Conservation (phyloP, 37 sponge, comb jelly and placozoan genomes). For the Amphimedon queenslandica region DNA sequence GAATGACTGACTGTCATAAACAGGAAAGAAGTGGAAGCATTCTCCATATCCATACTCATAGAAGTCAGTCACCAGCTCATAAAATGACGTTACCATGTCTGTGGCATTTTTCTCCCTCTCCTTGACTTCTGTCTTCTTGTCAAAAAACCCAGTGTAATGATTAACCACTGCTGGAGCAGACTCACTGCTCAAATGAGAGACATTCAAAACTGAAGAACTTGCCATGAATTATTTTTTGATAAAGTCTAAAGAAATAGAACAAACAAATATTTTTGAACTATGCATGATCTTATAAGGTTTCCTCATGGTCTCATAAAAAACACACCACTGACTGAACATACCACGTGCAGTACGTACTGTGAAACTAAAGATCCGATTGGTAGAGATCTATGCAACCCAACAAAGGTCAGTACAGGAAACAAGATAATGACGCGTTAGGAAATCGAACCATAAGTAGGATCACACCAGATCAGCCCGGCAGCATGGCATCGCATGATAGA, state of each 20-base stretch:
- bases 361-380: neutral
- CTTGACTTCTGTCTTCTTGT: slow-evolving; percentile 3
- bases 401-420: too few relatives aligned
- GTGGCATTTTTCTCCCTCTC: slow-evolving; percentile 19
- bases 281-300: too few relatives aligned
- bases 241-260: too few relatives aligned
- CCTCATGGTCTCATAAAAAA: too few relatives aligned
- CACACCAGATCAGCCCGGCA: too few relatives aligned
- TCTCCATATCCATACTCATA: slow-evolving; percentile 79
- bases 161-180: neutral
- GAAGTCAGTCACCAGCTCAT: slow-evolving; percentile 73
- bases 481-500: too few relatives aligned
- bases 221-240: too few relatives aligned
- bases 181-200: neutral
- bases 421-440: too few relatives aligned
- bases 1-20: slow-evolving; percentile 39
- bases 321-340: too few relatives aligned
- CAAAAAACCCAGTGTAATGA: slow-evolving; percentile 7
- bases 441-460: too few relatives aligned
- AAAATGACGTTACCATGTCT: slow-evolving; percentile 21
- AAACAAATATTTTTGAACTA: too few relatives aligned
- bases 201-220: slow-evolving; percentile 1
- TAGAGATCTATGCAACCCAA: neutral
- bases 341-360: too few relatives aligned
- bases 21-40: slow-evolving; percentile 66